These are phyloP conservation scores for Huso huso DNA, from an alignment of 2,797 vertebrate species.

Conservation along the genomic window DNA sequence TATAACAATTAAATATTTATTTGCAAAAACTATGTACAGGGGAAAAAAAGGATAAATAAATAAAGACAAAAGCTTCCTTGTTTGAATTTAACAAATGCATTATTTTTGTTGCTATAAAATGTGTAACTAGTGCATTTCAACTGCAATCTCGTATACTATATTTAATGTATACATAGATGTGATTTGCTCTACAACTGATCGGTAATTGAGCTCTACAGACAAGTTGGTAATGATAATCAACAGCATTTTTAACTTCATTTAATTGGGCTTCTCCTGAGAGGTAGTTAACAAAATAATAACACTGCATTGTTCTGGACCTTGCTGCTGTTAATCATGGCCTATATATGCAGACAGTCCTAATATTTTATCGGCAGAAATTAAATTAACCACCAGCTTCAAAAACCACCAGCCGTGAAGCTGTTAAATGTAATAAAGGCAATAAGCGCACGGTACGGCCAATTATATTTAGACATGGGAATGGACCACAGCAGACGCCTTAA, in stretches of 20 bases:
- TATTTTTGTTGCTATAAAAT: neutral
- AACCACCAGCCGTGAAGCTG: slow-evolving; percentile 71
- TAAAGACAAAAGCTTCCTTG: too few relatives aligned
- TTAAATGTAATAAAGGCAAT: slow-evolving; percentile 76
- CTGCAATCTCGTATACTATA: slow-evolving; percentile 50
- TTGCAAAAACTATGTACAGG: neutral
- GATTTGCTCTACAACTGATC: slow-evolving; percentile 82
- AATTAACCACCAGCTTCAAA: slow-evolving; percentile 76
- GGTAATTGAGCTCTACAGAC: slow-evolving; percentile 80
- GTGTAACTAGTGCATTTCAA: neutral
- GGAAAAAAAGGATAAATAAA: neutral
- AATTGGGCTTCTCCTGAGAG: slow-evolving; percentile 78
- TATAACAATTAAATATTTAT: neutral
- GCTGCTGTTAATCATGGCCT: slow-evolving; percentile 71
- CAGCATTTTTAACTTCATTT: slow-evolving; percentile 79
- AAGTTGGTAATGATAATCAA: slow-evolving; percentile 78
- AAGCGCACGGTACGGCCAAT: slow-evolving; percentile 63
- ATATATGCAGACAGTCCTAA: slow-evolving; percentile 73
- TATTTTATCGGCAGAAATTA: slow-evolving; percentile 83
- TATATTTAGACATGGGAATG: slow-evolving; percentile 67
- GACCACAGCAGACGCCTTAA: slow-evolving; percentile 56
- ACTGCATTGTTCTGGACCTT: slow-evolving; percentile 67
- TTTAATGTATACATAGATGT: slow-evolving; percentile 66
- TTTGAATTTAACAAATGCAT: too few relatives aligned
- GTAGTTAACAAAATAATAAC: slow-evolving; percentile 75